Evolutionary conservation across 2,797 vertebrate species (phyloP).

Genomic region (Gymnoscopelus braueri): DNA sequence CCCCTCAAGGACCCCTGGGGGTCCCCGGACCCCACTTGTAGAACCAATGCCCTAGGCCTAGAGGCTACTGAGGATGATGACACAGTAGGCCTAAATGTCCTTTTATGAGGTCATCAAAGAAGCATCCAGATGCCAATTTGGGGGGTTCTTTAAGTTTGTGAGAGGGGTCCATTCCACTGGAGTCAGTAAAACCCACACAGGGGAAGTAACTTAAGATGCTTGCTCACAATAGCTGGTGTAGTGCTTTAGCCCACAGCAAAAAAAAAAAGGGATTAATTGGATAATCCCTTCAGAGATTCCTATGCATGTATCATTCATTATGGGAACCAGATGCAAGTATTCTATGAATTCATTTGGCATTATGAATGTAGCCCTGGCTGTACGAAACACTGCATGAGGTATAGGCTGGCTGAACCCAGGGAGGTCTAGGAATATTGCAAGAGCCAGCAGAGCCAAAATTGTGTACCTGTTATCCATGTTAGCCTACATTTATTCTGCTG

Average conservation of each 20-base stretch:
- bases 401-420: neutral
- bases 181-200: too few relatives aligned
- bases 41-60: too few relatives aligned
- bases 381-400: constrained; percentile 18
- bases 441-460: constrained; percentile 16
- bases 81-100: too few relatives aligned
- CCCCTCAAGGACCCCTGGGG: too few relatives aligned
- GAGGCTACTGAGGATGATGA: too few relatives aligned
- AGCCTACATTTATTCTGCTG: neutral
- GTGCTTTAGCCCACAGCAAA: constrained; percentile 2
- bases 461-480: constrained; percentile 30
- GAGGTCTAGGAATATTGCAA: constrained; percentile 34
- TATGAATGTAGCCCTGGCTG: constrained; percentile 27
- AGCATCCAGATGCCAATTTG: too few relatives aligned
- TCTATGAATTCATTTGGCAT: constrained; percentile 35
- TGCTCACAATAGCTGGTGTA: constrained; percentile 1
- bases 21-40: too few relatives aligned
- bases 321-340: constrained; percentile 56
- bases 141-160: too few relatives aligned
- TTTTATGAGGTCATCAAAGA: too few relatives aligned
- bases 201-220: neutral
- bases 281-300: constrained; percentile 36
- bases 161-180: too few relatives aligned
- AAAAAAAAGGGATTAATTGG: constrained; percentile 35
- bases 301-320: constrained; percentile 29